Conservation (phyloP, 2,888 invertebrate genomes). For the Drosophila testacea region DNA sequence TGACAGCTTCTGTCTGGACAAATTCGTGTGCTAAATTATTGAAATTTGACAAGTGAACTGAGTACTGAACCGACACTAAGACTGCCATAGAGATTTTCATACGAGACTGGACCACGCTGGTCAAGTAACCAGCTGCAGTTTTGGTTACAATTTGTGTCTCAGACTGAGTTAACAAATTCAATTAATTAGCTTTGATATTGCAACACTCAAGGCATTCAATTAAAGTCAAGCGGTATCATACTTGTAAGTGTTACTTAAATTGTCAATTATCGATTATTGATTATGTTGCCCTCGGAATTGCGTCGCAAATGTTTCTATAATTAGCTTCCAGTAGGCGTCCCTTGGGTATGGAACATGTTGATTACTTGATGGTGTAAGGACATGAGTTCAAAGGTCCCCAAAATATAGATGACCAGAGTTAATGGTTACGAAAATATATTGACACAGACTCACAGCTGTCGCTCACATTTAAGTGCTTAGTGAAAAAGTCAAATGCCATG, state of each 20-base stretch:
- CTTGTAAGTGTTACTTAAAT: conserved; percentile 52
- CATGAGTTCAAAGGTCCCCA: conserved; percentile 18
- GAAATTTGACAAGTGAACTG: conserved; percentile 65
- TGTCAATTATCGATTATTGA: conserved; percentile 73
- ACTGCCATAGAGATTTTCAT: conserved; percentile 24
- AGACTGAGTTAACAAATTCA: conserved; percentile 44
- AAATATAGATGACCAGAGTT: conserved; percentile 1
- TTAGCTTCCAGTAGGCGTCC: conserved; percentile 46
- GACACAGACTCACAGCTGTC: background rate
- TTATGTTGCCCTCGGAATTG: conserved; percentile 44
- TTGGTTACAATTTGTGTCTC: conserved; percentile 22
- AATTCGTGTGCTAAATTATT: conserved; percentile 64
- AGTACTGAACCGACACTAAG: conserved; percentile 18
- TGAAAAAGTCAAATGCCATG: background rate
- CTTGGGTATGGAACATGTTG: conserved; percentile 25
- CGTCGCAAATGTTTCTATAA: conserved; percentile 44
- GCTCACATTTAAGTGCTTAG: background rate
- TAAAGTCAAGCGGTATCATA: conserved; percentile 53
- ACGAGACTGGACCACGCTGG: conserved; percentile 35
- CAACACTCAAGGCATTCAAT: conserved; percentile 56
- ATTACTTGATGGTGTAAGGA: background rate
- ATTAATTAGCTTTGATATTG: conserved; percentile 69
- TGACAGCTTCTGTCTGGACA: conserved; percentile 69
- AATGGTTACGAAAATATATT: background rate
- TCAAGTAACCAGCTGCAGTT: conserved; percentile 44